Conservation (phyloP, 2,888 invertebrate genomes). For the Stenurella melanura region DNA sequence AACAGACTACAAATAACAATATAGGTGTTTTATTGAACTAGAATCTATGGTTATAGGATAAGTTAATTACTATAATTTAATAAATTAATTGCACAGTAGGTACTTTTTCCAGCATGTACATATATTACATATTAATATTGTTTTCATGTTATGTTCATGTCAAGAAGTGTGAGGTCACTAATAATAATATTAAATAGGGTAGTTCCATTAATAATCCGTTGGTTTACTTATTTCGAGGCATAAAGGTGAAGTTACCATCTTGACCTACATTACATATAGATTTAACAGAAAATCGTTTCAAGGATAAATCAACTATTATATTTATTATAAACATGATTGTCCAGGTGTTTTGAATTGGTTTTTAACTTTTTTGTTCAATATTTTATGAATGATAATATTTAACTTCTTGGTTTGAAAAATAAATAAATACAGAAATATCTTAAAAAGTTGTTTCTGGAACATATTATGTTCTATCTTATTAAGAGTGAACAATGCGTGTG, state of each 20-base stretch:
- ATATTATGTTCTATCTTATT: too few species aligned
- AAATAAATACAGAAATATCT: too few species aligned
- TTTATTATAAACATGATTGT: background rate
- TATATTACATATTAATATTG: background rate
- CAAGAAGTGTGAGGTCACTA: background rate
- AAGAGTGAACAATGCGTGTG: too few species aligned
- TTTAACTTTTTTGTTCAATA: background rate
- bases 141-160: background rate
- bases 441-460: too few species aligned
- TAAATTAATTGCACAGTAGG: background rate
- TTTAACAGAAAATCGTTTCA: background rate
- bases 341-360: background rate
- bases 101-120: background rate
- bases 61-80: background rate
- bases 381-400: background rate
- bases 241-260: constrained; percentile 20
- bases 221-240: background rate
- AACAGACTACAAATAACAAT: too few species aligned
- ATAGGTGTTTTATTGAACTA: too few species aligned
- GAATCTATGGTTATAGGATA: too few species aligned
- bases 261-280: background rate
- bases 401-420: background rate
- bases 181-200: background rate
- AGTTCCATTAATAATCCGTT: background rate
- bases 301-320: background rate